Percentiles rank a stretch among this genome's conserved stretches.
Evolutionary conservation across 64 coral and sea anemone species (phyloP).

Genomic region (Porites australiensis): DNA sequence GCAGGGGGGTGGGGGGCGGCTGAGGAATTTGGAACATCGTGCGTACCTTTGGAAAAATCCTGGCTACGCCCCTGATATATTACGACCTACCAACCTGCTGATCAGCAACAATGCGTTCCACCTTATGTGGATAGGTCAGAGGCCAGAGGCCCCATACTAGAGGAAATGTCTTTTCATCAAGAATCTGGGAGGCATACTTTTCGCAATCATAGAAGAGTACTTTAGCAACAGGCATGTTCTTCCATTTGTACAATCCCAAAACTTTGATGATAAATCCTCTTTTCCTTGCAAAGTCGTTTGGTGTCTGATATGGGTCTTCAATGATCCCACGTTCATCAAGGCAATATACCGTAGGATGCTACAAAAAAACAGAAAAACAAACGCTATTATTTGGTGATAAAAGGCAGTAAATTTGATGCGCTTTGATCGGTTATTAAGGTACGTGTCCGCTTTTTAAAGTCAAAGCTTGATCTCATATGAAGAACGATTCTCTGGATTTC

Average conservation of each 20-base stretch:
- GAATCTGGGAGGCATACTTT: slow-evolving; percentile 1
- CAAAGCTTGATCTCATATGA: too few relatives aligned
- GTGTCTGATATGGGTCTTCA: neutral
- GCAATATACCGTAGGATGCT: neutral
- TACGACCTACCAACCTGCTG: slow-evolving; percentile 28
- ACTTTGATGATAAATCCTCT: slow-evolving; percentile 50
- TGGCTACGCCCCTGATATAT: too few relatives aligned
- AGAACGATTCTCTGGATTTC: too few relatives aligned
- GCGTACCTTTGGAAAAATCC: too few relatives aligned
- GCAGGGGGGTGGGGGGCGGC: too few relatives aligned
- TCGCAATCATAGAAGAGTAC: slow-evolving; percentile 52
- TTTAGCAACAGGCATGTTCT: slow-evolving; percentile 36
- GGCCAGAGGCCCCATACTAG: neutral
- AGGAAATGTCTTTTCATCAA: neutral
- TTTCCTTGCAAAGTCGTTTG: neutral
- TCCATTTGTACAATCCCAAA: slow-evolving; percentile 44
- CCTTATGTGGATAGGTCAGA: neutral
- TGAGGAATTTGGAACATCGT: too few relatives aligned
- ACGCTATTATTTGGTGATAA: neutral
- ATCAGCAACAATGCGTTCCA: slow-evolving; percentile 7
- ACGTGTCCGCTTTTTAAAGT: too few relatives aligned
- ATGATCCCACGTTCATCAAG: slow-evolving; percentile 32
- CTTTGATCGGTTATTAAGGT: too few relatives aligned
- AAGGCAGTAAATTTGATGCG: too few relatives aligned
- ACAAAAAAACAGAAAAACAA: neutral